phyloP scores from a whole-genome alignment of 2,113 vertebrate species.

The Vimba vimba region DNA sequence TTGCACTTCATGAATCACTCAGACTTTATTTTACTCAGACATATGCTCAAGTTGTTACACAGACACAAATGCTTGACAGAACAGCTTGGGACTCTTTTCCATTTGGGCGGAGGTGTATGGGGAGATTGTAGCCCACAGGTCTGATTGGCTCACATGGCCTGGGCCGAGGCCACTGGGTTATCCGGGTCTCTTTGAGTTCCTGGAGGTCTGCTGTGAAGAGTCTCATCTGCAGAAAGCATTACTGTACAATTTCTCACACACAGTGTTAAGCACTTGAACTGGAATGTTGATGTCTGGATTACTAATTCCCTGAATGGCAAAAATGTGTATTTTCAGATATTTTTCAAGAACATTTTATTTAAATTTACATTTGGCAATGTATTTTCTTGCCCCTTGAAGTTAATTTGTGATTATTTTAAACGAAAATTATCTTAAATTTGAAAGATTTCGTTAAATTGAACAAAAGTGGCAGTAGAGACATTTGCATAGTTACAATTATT shows the following conservation, averaged over 20 bases:
- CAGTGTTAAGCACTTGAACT: conserved; percentile 61
- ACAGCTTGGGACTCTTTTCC: conserved; percentile 38
- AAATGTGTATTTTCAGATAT: background rate
- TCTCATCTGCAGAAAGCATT: conserved; percentile 72
- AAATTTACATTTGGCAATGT: background rate
- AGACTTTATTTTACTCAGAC: conserved; percentile 1
- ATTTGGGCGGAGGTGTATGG: conserved; percentile 25
- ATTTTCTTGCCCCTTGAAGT: no score
- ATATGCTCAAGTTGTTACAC: background rate
- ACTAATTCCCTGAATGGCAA: conserved; percentile 55
- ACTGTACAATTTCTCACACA: conserved; percentile 48
- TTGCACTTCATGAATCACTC: background rate
- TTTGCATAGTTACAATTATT: background rate
- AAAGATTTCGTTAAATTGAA: background rate
- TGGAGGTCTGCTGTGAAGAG: conserved; percentile 67
- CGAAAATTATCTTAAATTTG: background rate
- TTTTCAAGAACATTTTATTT: background rate
- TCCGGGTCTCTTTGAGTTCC: conserved; percentile 60
- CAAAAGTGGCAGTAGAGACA: background rate
- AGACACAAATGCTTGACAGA: conserved; percentile 3
- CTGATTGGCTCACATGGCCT: conserved; percentile 66
- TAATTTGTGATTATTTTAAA: background rate
- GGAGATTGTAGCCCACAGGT: conserved; percentile 45
- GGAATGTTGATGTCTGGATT: conserved; percentile 52
- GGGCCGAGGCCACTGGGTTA: conserved; percentile 55